Evolutionary conservation across 1,140 invertebrate species (phyloP).

Genomic region (Tetragonula clypearis): DNA sequence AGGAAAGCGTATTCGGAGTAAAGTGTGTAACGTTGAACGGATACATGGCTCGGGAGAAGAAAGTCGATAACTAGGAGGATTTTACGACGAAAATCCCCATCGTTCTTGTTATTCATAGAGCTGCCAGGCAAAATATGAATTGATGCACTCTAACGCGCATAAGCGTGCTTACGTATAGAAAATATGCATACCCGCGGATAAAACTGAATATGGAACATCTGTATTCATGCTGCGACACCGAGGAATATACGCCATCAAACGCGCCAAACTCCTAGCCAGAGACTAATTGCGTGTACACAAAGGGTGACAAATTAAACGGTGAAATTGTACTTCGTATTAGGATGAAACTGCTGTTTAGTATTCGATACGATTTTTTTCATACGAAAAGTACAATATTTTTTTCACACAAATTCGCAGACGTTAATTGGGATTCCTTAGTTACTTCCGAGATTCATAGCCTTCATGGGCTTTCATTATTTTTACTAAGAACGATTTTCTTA

Average conservation of each 20-base stretch:
- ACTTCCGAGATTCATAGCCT: background rate
- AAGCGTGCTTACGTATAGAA: background rate
- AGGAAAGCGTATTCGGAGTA: background rate
- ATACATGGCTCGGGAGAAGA: background rate
- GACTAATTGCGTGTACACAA: background rate
- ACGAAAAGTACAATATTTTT: too few species aligned
- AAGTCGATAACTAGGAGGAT: slow-evolving; percentile 26
- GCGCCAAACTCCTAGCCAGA: too few species aligned
- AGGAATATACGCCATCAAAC: background rate
- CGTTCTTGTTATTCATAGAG: slow-evolving; percentile 52
- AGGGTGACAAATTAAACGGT: background rate
- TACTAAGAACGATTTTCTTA: background rate
- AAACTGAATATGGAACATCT: slow-evolving; percentile 33
- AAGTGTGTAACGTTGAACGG: background rate
- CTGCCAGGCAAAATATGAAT: slow-evolving; percentile 39
- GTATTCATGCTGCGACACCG: background rate
- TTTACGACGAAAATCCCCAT: slow-evolving; percentile 27
- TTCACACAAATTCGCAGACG: background rate
- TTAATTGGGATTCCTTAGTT: background rate
- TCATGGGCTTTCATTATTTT: background rate
- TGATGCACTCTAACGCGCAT: slow-evolving; percentile 3
- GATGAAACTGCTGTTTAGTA: background rate
- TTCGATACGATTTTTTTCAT: background rate
- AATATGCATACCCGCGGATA: slow-evolving; percentile 7
- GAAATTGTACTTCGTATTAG: background rate